phyloP scores from a whole-genome alignment of 1,140 invertebrate species.

The Brachionus calyciflorus region DNA sequence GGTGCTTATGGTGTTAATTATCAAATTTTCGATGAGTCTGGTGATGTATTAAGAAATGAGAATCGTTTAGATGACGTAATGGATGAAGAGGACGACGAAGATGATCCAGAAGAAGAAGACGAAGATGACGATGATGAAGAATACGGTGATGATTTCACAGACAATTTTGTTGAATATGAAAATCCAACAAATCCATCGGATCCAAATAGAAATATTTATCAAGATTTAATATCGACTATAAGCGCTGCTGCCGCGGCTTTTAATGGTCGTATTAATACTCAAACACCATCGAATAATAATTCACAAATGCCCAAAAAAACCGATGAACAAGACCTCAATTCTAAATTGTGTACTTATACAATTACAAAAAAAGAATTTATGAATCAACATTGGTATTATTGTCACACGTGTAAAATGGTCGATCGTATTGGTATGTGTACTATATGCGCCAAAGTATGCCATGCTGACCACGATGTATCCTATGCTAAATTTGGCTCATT shows the following conservation, averaged over 20 bases:
- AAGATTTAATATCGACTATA: conserved; percentile 11
- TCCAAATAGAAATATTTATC: neutral
- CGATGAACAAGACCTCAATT: conserved; percentile 82
- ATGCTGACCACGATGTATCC: conserved; percentile 90
- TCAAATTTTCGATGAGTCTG: conserved; percentile 19
- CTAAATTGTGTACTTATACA: conserved; percentile 93
- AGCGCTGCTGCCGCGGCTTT: neutral
- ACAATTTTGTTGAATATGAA: conserved; percentile 31
- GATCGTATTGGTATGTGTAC: conserved; percentile 95
- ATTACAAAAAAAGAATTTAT: conserved; percentile 95
- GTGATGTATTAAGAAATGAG: neutral
- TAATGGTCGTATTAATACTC: neutral
- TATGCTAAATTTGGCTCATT: conserved; percentile 98
- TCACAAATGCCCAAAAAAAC: conserved; percentile 54
- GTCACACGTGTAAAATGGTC: conserved; percentile 95
- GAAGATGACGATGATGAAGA: conserved; percentile 36
- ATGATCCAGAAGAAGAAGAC: conserved; percentile 4
- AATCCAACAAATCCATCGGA: neutral
- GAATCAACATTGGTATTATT: conserved; percentile 86
- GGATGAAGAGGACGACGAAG: conserved; percentile 35
- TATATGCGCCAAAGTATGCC: conserved; percentile 92
- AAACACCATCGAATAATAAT: neutral
- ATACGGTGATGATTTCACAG: conserved; percentile 16
- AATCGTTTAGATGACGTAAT: conserved; percentile 5
- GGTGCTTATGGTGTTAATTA: conserved; percentile 32